Evolutionary conservation across 2,888 invertebrate genomes (phyloP), one percentile per base, ranked within the genome.

Genomic region (Caenorhabditis sp.): DNA sequence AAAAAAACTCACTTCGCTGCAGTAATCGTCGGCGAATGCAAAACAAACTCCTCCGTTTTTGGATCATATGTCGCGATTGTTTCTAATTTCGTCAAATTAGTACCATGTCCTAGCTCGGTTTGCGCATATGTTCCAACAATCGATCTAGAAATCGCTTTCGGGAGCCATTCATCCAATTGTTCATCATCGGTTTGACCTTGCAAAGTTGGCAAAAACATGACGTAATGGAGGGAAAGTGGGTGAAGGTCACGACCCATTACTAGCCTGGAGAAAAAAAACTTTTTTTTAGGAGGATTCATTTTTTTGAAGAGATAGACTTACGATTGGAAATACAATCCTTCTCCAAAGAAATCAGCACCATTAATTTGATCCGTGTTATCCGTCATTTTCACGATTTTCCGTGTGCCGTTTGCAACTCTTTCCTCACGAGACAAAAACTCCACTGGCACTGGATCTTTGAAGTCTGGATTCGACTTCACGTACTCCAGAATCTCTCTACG

Each of bases 101-200:
- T 96, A 87, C 82, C 85, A 64, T 97, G 96, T 0, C 96, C 96
- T 63, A 97, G 89, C 89, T 82, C 96, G 0, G 96, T 96, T 92
- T 96, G 96, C 52, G 95, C 95, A 88, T 97, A 97, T 23, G 95
- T 95, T 65, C 96, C 95, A 81, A 96, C 92, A 67, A 97, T 93
- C 79, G 92, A 92, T 77, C 93, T 92, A 76, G 91, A 91, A 91
- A 94, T 67, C 4, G 82, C 77, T 63, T 92, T 91, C 27, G 92
- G 91, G 10, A 80, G 73, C 95, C 95, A 97, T 87, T 93, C 92
- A 1, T 92, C 92, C 88, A 94, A 93, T 88, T 97, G 97, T 64
- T 95, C 94, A 62, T 93, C 90, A 0, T 93, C 93, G 3, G 92
- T 95, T 89, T 95, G 95, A 54, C 82, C 94, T 92, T 95, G 92